Evolutionary conservation across 2,888 invertebrate species (phyloP), one percentile per base, ranked within the genome.

Genomic region (Thelaira solivaga): DNA sequence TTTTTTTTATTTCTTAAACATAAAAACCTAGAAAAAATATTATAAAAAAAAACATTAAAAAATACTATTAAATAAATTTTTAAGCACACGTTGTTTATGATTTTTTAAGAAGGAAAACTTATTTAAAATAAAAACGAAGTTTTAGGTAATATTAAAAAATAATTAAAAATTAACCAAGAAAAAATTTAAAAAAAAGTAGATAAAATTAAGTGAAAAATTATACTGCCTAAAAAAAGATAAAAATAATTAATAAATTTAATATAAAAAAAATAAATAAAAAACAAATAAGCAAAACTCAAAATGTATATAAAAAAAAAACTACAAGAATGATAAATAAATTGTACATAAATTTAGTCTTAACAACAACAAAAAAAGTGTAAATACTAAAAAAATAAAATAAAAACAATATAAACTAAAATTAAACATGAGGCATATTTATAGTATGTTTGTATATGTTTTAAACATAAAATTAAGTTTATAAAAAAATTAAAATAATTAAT

Each of bases 191-290:
- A 62, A 75, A 73, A 72, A 68, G 67, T 41, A 81, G 31, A 11
- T 34, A 82, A 78, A 76, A 72, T 57, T 74, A 79, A 79, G 79
- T 76, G 81, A 84, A 84, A 82, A 84, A 86, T 84, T 85, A 85
- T 86, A 86, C 86, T 86, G 86, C 86, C 86, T 86, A 86, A 83
- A 81, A 78, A 77, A 80, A 81, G 4, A 5, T 67, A 49, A 75
- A 53, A 76, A 83, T 80, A 83, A 57, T 39, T 65, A 69, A n/a
- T n/a, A n/a, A n/a, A n/a, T n/a, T n/a, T n/a, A n/a, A n/a, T n/a
- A n/a, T n/a, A n/a, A n/a, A n/a, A n/a, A n/a, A n/a, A n/a, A n/a
- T 11, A 49, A 26, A 43, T 5, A 13, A 39, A 39, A 39, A 1
- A 13, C n/a, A 39, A 39, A 39, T 34, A 34, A n/a, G 4, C 11